Evolutionary conservation across 2,888 invertebrate genomes (phyloP).

Genomic region (Drosophila neoperkinsi): DNA sequence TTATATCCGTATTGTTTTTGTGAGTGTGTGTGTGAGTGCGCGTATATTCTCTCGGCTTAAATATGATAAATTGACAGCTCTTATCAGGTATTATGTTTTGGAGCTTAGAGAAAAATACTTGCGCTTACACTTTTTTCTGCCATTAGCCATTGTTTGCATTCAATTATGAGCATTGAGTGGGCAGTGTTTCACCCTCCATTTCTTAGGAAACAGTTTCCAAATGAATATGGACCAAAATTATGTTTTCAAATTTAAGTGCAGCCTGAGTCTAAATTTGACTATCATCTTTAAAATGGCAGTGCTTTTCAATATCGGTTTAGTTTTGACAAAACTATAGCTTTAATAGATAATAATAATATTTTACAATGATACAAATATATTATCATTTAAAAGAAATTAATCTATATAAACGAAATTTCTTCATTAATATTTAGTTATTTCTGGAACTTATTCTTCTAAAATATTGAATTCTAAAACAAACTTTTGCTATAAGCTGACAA

Average conservation of each 20-base stretch:
- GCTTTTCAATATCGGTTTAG: background rate
- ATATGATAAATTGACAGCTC: slow-evolving; percentile 75
- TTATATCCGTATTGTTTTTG: slow-evolving; percentile 5
- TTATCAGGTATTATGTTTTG: slow-evolving; percentile 70
- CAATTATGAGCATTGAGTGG: slow-evolving; percentile 34
- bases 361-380: background rate
- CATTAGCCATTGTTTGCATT: slow-evolving; percentile 46
- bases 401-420: background rate
- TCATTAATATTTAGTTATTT: background rate
- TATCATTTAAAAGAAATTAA: background rate
- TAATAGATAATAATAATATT: background rate
- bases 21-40: slow-evolving; percentile 3
- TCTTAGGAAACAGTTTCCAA: too few species aligned
- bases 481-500: background rate
- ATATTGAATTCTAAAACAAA: background rate
- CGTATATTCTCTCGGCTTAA: slow-evolving; percentile 33
- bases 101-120: slow-evolving; percentile 15
- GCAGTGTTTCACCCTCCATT: background rate
- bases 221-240: background rate
- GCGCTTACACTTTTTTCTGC: slow-evolving; percentile 24
- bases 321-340: background rate
- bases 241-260: background rate
- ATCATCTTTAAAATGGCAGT: too few species aligned
- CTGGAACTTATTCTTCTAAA: background rate
- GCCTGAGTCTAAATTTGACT: too few species aligned